Conservation (phyloP, 2,797 vertebrate species). For the Leuciscus waleckii region DNA sequence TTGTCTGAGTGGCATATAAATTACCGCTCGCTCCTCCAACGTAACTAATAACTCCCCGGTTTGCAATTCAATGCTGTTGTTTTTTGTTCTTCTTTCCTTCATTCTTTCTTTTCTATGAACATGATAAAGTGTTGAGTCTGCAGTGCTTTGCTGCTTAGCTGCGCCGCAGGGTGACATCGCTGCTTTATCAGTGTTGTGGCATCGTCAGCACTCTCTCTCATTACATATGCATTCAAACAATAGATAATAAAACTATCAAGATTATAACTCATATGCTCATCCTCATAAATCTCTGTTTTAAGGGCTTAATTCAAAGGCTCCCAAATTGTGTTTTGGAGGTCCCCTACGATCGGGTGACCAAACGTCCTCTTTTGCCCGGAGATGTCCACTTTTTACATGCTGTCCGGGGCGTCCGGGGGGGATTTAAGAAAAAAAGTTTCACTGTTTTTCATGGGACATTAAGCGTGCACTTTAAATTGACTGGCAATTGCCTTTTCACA, state of each 20-base stretch:
- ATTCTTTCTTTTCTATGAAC: slow-evolving; percentile 57
- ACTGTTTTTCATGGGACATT: too few species aligned
- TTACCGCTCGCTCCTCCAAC: slow-evolving; percentile 65
- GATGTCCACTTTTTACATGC: too few species aligned
- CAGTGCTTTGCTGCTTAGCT: slow-evolving; percentile 15
- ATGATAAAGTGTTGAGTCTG: slow-evolving; percentile 58
- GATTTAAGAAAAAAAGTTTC: too few species aligned
- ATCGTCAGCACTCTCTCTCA: slow-evolving; percentile 50
- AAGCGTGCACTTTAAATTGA: too few species aligned
- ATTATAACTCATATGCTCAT: slow-evolving; percentile 64
- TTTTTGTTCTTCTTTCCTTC: too few species aligned
- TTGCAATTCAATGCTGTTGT: slow-evolving; percentile 64
- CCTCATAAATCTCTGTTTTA: slow-evolving; percentile 68
- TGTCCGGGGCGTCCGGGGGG: too few species aligned
- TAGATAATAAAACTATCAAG: slow-evolving; percentile 71
- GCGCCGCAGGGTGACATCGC: slow-evolving; percentile 62
- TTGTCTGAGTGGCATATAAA: slow-evolving; percentile 60
- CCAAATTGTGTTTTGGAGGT: too few species aligned
- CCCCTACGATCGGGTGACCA: too few species aligned
- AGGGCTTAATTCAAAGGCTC: slow-evolving; percentile 1
- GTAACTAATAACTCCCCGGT: slow-evolving; percentile 73
- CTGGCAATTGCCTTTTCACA: too few species aligned
- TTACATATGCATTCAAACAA: slow-evolving; percentile 71
- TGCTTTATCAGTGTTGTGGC: slow-evolving; percentile 70
- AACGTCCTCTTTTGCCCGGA: too few species aligned